Evolutionary conservation across 2,113 vertebrate species (phyloP), one percentile per base, ranked within the genome.

Genomic region (Thinocorus orbignyianus): DNA sequence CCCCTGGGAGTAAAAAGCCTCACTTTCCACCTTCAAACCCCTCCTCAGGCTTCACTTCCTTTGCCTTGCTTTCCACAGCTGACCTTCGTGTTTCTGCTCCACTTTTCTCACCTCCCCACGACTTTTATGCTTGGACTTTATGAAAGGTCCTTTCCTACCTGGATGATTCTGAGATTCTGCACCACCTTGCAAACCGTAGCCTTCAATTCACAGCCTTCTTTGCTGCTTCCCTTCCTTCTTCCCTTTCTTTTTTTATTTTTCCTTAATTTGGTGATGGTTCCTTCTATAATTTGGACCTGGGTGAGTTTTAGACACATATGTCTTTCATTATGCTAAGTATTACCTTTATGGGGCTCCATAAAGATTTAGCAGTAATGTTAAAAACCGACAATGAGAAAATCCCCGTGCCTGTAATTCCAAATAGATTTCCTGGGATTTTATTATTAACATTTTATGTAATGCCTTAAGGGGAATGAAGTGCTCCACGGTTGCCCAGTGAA

Each of bases 371-470:
- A 5, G 51, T 24, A 80, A 83, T 2, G 28, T 69, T 68, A 62
- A 55, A 57, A 94, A 71, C 57, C 0, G 2, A 76, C 46, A 81
- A 10, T 0, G 39, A 91, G 93, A 93, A 97, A 96, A 96, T 86
- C 88, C 92, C 88, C 0, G 1, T 31, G 60, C 51, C 76, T 86
- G 24, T 76, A 90, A 86, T 88, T 88, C 90, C 92, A 88, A 76
- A 62, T 31, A 92, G 48, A 97, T 88, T 94, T 92, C 82, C 93
- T 81, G 39, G 71, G 76, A 93, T 94, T 93, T 94, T 70, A 90
- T 88, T 82, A 91, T 71, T 90, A 93, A 72, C 64, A 48, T 33
- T 90, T 86, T 25, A 65, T 49, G 41, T 26, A 72, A 68, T 22
- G 72, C 61, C 90, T n/a, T 30, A n/a, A 52, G 33, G 76, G 60